These are phyloP conservation scores for Zaprionus lachaisei DNA, from an alignment of 1,140 invertebrate genomes.

Conservation along the genomic window DNA sequence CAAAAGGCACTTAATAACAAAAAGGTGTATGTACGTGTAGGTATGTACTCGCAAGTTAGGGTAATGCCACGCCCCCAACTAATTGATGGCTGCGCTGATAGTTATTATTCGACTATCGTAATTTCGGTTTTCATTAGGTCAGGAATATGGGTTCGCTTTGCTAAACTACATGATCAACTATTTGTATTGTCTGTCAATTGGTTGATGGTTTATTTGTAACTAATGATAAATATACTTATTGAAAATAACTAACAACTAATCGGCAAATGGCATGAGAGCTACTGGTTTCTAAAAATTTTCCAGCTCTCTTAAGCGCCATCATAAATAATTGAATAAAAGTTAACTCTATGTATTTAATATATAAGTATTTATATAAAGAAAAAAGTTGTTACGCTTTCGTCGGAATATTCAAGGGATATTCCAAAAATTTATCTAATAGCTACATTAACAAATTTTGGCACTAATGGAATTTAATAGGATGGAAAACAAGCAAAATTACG, in stretches of 20 bases:
- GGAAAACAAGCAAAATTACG: constrained; percentile 34
- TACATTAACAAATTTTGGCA: constrained; percentile 38
- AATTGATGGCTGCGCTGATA: constrained; percentile 19
- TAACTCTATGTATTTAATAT: constrained; percentile 14
- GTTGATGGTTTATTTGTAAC: constrained; percentile 59
- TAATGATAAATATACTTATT: constrained; percentile 65
- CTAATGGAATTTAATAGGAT: constrained; percentile 32
- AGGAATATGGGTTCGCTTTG: constrained; percentile 17
- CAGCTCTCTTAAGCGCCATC: constrained; percentile 3
- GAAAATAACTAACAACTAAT: constrained; percentile 67
- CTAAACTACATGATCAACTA: constrained; percentile 28
- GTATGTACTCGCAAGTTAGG: constrained; percentile 23
- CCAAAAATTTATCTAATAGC: constrained; percentile 18
- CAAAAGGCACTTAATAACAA: constrained; percentile 74
- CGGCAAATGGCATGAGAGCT: constrained; percentile 13
- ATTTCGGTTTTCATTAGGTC: background rate
- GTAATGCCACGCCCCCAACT: constrained; percentile 23
- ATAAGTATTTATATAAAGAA: constrained; percentile 15
- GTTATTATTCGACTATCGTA: constrained; percentile 21
- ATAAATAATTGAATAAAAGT: constrained; percentile 37
- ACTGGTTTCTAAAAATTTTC: constrained; percentile 1
- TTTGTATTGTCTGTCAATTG: constrained; percentile 76
- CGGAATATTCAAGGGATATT: constrained; percentile 8
- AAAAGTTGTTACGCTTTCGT: constrained; percentile 1
- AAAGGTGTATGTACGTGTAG: constrained; percentile 35